phyloP scores from a whole-genome alignment of 1,140 invertebrate species.

The Hycleus cichorii region DNA sequence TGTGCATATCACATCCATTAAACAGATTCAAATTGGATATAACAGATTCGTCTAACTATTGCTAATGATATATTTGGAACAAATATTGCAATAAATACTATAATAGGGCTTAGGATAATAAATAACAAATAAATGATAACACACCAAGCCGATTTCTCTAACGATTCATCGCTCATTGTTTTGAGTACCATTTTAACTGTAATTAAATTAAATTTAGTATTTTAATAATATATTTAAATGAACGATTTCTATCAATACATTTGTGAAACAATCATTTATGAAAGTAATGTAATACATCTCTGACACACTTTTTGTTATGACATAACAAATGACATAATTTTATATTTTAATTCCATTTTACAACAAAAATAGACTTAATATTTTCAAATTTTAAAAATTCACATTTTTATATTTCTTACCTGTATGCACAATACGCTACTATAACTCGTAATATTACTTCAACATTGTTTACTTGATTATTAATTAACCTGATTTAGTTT shows the following conservation, averaged over 20 bases:
- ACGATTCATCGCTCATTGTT: constrained; percentile 9
- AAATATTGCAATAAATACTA: constrained; percentile 8
- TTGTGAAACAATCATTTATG: neutral
- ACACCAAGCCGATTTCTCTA: constrained; percentile 1
- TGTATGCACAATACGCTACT: no score
- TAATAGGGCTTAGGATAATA: constrained; percentile 3
- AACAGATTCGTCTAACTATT: constrained; percentile 6
- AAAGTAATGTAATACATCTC: constrained; percentile 4
- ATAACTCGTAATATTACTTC: no score
- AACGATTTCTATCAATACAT: neutral
- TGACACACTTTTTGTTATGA: constrained; percentile 7
- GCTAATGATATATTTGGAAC: constrained; percentile 6
- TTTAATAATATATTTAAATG: no score
- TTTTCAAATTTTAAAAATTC: no score
- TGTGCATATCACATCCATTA: neutral
- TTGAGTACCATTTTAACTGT: constrained; percentile 1
- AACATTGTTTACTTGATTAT: no score
- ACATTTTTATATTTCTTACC: no score
- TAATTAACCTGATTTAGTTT: no score
- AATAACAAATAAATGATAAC: constrained; percentile 1
- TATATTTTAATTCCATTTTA: no score
- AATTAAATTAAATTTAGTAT: neutral
- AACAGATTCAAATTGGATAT: constrained; percentile 9
- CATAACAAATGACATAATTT: constrained; percentile 7
- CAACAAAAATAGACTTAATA: no score